A percentile compares a stretch with the other conserved stretches of the same genome.
Conservation (phyloP, 2,797 vertebrate genomes). For the Antrozous pallidus region DNA sequence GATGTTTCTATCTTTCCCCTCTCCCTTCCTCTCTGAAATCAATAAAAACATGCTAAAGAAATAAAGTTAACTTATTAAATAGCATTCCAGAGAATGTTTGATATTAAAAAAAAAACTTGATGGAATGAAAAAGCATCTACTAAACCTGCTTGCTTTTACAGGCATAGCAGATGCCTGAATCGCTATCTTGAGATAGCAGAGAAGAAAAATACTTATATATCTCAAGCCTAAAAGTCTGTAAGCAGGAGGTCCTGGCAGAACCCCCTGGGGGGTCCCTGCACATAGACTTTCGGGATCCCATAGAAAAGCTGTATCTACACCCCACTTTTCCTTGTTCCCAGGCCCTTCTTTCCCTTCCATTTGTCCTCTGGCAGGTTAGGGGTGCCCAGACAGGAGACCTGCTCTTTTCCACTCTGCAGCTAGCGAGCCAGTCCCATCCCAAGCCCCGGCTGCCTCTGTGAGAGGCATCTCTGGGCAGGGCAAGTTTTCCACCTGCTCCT, state of each 20-base stretch:
- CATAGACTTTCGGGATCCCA: background rate
- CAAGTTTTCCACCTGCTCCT: background rate
- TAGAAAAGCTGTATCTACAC: background rate
- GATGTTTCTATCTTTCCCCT: too few relatives aligned
- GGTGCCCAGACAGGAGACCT: background rate
- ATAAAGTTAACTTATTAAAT: constrained; percentile 14
- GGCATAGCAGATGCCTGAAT: background rate
- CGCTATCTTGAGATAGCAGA: background rate
- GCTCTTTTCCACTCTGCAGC: background rate
- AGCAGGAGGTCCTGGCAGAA: background rate
- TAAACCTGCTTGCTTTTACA: constrained; percentile 25
- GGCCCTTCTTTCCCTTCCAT: background rate
- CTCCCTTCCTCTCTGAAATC: too few relatives aligned
- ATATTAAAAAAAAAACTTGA: constrained; percentile 14
- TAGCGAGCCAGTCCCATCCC: background rate
- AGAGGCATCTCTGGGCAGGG: background rate
- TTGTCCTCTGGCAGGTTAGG: background rate
- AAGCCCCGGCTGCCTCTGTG: background rate
- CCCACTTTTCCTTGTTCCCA: background rate
- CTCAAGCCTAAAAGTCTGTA: background rate
- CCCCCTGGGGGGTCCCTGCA: background rate
- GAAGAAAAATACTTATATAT: background rate
- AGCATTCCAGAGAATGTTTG: background rate
- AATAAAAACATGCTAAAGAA: too few relatives aligned
- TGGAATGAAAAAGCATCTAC: background rate